Percentiles rank a stretch among this genome's conserved stretches.
phyloP scores from a whole-genome alignment of 2,888 invertebrate genomes.

The Macrophya alboannulata region DNA sequence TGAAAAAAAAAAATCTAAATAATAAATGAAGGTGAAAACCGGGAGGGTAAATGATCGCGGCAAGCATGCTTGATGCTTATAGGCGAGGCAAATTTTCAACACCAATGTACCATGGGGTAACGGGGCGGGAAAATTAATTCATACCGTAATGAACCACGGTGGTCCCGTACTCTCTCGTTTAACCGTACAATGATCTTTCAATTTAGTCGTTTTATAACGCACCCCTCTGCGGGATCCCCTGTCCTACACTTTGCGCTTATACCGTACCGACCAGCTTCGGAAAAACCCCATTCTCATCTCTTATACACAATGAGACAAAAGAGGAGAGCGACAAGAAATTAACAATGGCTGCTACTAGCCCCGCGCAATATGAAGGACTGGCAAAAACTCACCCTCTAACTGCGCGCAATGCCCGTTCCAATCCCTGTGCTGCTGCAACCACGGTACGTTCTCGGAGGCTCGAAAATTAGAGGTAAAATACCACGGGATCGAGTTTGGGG shows the following conservation, averaged over 20 bases:
- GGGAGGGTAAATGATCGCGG: background rate
- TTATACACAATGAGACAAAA: constrained; percentile 46
- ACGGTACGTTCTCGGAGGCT: constrained; percentile 17
- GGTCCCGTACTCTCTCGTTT: constrained; percentile 31
- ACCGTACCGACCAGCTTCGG: constrained; percentile 9
- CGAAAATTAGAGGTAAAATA: constrained; percentile 39
- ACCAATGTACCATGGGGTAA: constrained; percentile 10
- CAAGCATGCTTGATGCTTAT: background rate
- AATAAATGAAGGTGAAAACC: background rate
- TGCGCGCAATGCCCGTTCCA: background rate
- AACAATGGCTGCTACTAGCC: constrained; percentile 42
- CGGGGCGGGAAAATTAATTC: constrained; percentile 40
- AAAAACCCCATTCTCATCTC: background rate
- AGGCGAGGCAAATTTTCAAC: constrained; percentile 33
- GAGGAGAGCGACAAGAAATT: constrained; percentile 50
- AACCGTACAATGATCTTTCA: constrained; percentile 53
- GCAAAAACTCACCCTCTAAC: constrained; percentile 48
- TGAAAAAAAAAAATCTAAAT: background rate
- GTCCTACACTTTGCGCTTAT: background rate
- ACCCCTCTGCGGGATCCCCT: constrained; percentile 27
- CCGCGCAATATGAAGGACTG: constrained; percentile 45
- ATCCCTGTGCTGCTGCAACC: constrained; percentile 9
- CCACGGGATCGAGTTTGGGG: background rate
- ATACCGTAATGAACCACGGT: constrained; percentile 51
- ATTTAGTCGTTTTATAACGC: constrained; percentile 54